These are phyloP conservation scores for Sorex araneus DNA, from an alignment of 2,113 vertebrate species.

Conservation along the genomic window DNA sequence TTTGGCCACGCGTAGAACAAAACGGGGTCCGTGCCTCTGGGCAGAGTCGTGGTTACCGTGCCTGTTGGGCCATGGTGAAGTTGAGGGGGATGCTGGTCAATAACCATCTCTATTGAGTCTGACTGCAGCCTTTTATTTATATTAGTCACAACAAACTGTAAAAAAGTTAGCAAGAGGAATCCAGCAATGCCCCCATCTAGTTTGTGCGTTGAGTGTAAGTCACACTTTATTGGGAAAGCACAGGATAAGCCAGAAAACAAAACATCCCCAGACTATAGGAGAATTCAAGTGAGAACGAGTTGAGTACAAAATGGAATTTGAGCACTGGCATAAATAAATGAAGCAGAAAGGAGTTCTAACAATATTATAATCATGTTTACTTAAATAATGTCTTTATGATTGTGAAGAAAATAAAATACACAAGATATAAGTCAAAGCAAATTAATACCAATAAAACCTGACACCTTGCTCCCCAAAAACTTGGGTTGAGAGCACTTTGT, in stretches of 20 bases:
- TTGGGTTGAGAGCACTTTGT: neutral
- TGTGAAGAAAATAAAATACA: neutral
- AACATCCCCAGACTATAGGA: neutral
- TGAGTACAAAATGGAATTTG: neutral
- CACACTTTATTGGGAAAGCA: neutral
- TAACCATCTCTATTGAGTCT: neutral
- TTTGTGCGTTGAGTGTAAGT: neutral
- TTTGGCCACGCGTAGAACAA: neutral
- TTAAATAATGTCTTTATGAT: conserved; percentile 29
- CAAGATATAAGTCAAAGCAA: neutral
- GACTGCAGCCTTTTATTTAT: neutral
- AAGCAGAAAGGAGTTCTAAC: neutral
- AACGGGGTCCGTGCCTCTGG: neutral
- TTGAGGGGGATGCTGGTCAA: neutral
- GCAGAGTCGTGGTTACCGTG: neutral
- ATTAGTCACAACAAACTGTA: neutral
- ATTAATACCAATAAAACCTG: neutral
- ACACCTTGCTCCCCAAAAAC: neutral
- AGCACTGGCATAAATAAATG: neutral
- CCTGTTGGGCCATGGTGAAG: neutral
- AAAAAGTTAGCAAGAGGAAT: neutral
- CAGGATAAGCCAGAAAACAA: neutral
- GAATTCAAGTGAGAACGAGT: neutral
- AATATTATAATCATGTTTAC: neutral
- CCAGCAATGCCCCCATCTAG: neutral